Percentiles rank a stretch among this genome's conserved stretches.
These are phyloP conservation scores for Sakesphorus luctuosus DNA, from an alignment of 2,113 vertebrate genomes.

Conservation along the genomic window DNA sequence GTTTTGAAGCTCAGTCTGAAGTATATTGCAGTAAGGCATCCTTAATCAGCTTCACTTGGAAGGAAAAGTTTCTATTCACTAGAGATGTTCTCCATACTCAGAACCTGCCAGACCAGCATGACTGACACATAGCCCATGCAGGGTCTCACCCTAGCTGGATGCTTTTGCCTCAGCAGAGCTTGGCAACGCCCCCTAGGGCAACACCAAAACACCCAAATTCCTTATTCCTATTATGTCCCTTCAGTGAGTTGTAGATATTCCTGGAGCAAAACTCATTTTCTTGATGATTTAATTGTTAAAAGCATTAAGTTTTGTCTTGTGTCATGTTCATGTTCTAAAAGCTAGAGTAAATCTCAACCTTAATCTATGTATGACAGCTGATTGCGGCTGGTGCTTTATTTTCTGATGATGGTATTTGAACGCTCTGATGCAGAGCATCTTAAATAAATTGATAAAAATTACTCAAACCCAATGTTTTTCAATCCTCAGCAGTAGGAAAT, in stretches of 20 bases:
- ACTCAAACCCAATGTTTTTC: not conserved
- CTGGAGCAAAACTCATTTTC: not conserved
- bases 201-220: not conserved
- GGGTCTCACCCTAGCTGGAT: rapidly evolving
- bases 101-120: not conserved
- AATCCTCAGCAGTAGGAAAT: not conserved
- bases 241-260: not conserved
- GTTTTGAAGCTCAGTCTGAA: not conserved
- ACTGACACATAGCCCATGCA: rapidly evolving
- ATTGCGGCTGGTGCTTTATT: not conserved
- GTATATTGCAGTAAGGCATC: not conserved
- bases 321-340: not conserved
- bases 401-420: not conserved
- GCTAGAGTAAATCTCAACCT: not conserved
- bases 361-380: not conserved
- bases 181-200: not conserved
- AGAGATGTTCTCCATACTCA: not conserved
- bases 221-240: not conserved
- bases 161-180: not conserved
- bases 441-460: not conserved
- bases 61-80: not conserved
- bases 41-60: not conserved
- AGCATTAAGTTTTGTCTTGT: not conserved
- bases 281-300: not conserved
- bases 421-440: not conserved